A percentile compares a stretch with the other conserved stretches of the same genome.
phyloP scores from a whole-genome alignment of 2,888 invertebrate genomes.

The Drosophila phalerata region DNA sequence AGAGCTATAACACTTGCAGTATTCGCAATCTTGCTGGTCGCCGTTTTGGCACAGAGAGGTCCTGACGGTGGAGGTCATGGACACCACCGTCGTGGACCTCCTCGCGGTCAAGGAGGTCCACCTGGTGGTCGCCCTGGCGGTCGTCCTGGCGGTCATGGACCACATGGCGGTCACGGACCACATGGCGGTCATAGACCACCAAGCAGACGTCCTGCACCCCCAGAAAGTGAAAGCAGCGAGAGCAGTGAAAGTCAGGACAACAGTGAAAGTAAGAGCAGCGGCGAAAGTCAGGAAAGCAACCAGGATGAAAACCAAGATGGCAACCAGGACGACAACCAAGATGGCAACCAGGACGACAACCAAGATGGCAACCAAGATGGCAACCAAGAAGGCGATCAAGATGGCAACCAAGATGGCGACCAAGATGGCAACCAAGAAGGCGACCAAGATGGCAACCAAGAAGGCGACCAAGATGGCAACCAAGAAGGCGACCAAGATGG shows the following conservation, averaged over 20 bases:
- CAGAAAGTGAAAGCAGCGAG: not conserved
- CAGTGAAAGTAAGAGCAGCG: not conserved
- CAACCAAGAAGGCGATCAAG: not conserved
- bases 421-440: constrained; percentile 11
- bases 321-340: not conserved
- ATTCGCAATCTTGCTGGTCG: constrained; percentile 49
- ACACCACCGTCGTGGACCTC: not conserved
- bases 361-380: not conserved
- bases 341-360: not conserved
- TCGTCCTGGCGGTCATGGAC: not conserved
- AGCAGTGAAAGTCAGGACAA: not conserved
- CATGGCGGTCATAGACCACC: constrained; percentile 8
- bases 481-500: not conserved
- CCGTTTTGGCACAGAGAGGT: constrained; percentile 47
- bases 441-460: no score
- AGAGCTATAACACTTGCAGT: constrained; percentile 52
- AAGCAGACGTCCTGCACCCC: not conserved
- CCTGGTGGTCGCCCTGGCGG: no score
- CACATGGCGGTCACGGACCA: not conserved
- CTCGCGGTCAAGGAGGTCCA: no score
- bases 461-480: not conserved
- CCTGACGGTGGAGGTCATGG: constrained; percentile 4
- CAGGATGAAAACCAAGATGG: not conserved
- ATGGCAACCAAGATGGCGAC: constrained; percentile 1
- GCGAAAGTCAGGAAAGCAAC: not conserved